phyloP scores from a whole-genome alignment of 1,140 invertebrate genomes.

The Macrotrachela quadricornifera region DNA sequence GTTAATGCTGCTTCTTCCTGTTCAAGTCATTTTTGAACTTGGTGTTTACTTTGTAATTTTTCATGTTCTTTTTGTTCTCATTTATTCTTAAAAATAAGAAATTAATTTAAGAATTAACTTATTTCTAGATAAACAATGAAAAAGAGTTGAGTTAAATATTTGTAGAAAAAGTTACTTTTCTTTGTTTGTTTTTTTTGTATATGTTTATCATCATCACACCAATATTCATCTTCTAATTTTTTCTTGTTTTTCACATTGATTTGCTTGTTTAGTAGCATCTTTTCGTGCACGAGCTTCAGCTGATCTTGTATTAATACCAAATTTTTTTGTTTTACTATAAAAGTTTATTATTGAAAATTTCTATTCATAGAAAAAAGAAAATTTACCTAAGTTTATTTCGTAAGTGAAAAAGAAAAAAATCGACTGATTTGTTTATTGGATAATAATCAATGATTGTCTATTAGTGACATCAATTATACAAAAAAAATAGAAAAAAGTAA shows the following conservation, averaged over 20 bases:
- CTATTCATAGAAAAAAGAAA: too few relatives aligned
- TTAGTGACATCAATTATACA: too few relatives aligned
- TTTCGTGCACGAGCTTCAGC: slow-evolving; percentile 61
- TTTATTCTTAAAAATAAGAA: slow-evolving; percentile 79
- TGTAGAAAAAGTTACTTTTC: too few relatives aligned
- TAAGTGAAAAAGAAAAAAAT: too few relatives aligned
- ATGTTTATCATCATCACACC: slow-evolving; percentile 81
- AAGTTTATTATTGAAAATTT: not conserved
- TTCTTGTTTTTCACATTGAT: slow-evolving; percentile 43
- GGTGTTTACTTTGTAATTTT: slow-evolving; percentile 63
- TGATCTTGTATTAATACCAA: slow-evolving; percentile 70
- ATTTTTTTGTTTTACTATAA: slow-evolving; percentile 48
- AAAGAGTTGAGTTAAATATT: too few relatives aligned
- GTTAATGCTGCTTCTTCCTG: slow-evolving; percentile 55
- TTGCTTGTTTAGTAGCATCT: slow-evolving; percentile 45
- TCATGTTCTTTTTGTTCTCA: slow-evolving; percentile 64
- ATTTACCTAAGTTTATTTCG: too few relatives aligned
- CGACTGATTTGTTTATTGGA: too few relatives aligned
- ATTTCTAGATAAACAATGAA: too few relatives aligned
- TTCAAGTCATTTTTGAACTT: slow-evolving; percentile 58
- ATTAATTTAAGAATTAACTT: too few relatives aligned
- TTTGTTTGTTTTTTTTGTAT: slow-evolving; percentile 16
- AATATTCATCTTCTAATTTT: slow-evolving; percentile 61
- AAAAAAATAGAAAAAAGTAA: too few relatives aligned
- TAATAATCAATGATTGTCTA: too few relatives aligned